phyloP scores from a whole-genome alignment of 2,113 vertebrate species.

The Poecile atricapillus region DNA sequence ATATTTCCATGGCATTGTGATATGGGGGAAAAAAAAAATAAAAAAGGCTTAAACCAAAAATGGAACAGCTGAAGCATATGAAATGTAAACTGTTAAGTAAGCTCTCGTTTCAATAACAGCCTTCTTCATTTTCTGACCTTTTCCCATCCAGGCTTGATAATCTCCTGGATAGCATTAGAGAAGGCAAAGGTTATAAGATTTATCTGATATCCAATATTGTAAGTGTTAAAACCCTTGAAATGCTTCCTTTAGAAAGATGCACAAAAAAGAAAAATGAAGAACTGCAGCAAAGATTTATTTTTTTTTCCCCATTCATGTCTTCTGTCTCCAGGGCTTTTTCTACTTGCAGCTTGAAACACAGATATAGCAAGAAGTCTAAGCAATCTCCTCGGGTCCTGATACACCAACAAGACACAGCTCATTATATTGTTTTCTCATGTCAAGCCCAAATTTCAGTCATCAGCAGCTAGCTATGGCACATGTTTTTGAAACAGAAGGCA shows the following conservation, averaged over 20 bases:
- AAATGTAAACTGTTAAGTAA: conserved; percentile 5
- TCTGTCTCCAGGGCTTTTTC: neutral
- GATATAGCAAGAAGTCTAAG: neutral
- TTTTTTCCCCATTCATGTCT: neutral
- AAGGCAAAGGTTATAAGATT: neutral
- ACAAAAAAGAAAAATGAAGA: neutral
- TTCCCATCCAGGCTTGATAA: neutral
- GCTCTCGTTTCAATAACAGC: neutral
- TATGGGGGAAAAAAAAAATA: rapidly evolving
- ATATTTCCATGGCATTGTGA: neutral
- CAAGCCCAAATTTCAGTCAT: neutral
- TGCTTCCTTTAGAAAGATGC: neutral
- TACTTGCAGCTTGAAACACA: neutral
- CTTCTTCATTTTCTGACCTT: neutral
- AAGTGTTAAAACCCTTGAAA: neutral
- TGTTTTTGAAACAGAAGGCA: neutral
- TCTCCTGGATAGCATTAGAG: neutral
- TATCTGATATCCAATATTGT: neutral
- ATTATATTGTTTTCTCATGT: neutral
- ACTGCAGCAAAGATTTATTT: neutral
- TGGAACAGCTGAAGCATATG: neutral
- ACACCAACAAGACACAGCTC: neutral
- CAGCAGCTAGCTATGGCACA: neutral
- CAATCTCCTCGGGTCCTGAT: neutral
- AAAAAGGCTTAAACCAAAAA: neutral